Conservation (phyloP, 2,797 vertebrate genomes). For the Pelochelys cantorii region DNA sequence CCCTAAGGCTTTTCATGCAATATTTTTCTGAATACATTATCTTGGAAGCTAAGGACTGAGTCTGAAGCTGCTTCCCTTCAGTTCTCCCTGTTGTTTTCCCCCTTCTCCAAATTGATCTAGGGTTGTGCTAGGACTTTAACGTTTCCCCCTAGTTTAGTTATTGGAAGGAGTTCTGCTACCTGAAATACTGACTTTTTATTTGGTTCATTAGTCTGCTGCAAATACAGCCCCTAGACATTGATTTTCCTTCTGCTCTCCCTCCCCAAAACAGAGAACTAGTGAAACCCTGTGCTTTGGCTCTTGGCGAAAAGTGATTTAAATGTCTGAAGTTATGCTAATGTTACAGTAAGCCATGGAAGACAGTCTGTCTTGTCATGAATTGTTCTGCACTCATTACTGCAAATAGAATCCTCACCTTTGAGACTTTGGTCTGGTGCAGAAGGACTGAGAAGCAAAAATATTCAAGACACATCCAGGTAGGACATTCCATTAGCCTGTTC, state of each 20-base stretch:
- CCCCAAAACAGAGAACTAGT: background rate
- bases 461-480: slow-evolving; percentile 38
- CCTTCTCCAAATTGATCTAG: slow-evolving; percentile 39
- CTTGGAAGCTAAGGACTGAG: slow-evolving; percentile 66
- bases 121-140: slow-evolving; percentile 64
- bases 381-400: background rate
- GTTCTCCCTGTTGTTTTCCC: slow-evolving; percentile 26
- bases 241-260: slow-evolving; percentile 36
- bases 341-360: background rate
- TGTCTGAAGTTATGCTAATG: background rate
- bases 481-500: slow-evolving; percentile 2
- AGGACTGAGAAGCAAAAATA: slow-evolving; percentile 34
- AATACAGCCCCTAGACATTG: slow-evolving; percentile 53
- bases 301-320: background rate
- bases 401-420: background rate
- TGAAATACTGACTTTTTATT: slow-evolving; percentile 49
- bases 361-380: background rate
- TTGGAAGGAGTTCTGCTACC: slow-evolving; percentile 61
- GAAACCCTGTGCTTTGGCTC: background rate
- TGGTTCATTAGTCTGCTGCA: slow-evolving; percentile 37
- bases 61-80: slow-evolving; percentile 71
- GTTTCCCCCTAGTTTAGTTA: slow-evolving; percentile 44
- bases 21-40: slow-evolving; percentile 64
- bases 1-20: slow-evolving; percentile 75
- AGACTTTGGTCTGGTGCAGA: slow-evolving; percentile 14